Base-by-base conservation (phyloP, 2,797 vertebrate genomes). In the Manis crassicaudata region DNA sequence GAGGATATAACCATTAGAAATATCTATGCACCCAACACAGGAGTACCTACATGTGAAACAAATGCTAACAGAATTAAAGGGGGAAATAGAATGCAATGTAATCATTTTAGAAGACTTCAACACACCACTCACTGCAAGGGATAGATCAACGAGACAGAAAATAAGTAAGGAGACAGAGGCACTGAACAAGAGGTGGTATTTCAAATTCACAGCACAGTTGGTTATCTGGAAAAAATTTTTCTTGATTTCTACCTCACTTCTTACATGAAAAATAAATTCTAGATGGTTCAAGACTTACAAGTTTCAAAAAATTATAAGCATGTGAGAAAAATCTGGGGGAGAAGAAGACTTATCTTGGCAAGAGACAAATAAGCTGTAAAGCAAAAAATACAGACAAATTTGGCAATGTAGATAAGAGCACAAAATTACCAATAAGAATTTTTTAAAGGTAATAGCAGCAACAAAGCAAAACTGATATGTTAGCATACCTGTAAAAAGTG, bases 401-500 rank as follows among this genome's bases (percentile, higher is more conserved):
- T 75, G 32, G 82, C 37, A 52, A 29, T 32, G 43, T 23, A 76
- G 23, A 29, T 60, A 75, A 94, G 17, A 90, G 35, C 46, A 90
- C 54, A 95, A 88, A 89, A 70, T 35, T 35, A 88, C 25, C 32
- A 56, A 13, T 2, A 6, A 35, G 21, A 80, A 62, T 70, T 77
- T 93, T 73, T 86, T 68, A 68, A 81, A 93, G 7, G 27, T 86
- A 40, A 43, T 1, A 83, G 50, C 62, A 90, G 54, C 18, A 75
- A 50, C 29, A n/a, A 80, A 90, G 20, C 23, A 23, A 88, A 67
- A 52, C 5, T 56, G 37, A 62, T 79, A 16, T 50, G 5, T 12
- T 29, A 29, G 32, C 72, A 94, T 98, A 99, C 99, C 99, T 99
- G 99, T 94, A 99, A 98, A 97, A 99, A 99, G 97, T 99, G 99